These are phyloP conservation scores for Rhamphomyia laevipes DNA, from an alignment of 2,888 invertebrate genomes.

Conservation along the genomic window DNA sequence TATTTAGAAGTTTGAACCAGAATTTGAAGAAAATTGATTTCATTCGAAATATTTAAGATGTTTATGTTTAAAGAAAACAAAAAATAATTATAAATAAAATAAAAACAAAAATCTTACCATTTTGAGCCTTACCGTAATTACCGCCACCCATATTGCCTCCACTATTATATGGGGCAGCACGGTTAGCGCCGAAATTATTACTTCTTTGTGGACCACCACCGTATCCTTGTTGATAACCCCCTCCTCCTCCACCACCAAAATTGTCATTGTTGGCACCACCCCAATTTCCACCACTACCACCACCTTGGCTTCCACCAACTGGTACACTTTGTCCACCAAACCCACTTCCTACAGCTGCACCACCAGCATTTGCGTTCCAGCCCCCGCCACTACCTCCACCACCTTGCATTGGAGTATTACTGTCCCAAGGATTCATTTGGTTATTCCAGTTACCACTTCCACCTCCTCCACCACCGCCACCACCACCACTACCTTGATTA, in stretches of 20 bases:
- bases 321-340: constrained; percentile 18
- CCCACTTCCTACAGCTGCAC: constrained; percentile 37
- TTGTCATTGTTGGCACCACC: constrained; percentile 35
- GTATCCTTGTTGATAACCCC: constrained; percentile 73
- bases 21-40: too few species aligned
- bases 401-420: constrained; percentile 29
- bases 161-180: constrained; percentile 47
- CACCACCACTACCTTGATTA: too few species aligned
- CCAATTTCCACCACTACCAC: constrained; percentile 53
- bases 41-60: too few species aligned
- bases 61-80: too few species aligned
- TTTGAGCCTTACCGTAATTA: constrained; percentile 16
- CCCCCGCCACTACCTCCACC: constrained; percentile 23
- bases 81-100: too few species aligned
- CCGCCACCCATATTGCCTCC: constrained; percentile 18
- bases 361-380: constrained; percentile 34
- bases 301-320: constrained; percentile 38
- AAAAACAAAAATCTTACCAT: constrained; percentile 8
- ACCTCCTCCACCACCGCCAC: constrained; percentile 25
- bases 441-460: constrained; percentile 38
- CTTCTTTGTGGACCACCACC: constrained; percentile 74
- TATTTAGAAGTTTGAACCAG: too few species aligned
- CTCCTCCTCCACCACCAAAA: too few species aligned
- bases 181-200: constrained; percentile 53
- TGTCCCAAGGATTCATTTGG: constrained; percentile 38